Base-by-base conservation (phyloP, 2,797 vertebrate genomes). In the Glossophaga mutica region DNA sequence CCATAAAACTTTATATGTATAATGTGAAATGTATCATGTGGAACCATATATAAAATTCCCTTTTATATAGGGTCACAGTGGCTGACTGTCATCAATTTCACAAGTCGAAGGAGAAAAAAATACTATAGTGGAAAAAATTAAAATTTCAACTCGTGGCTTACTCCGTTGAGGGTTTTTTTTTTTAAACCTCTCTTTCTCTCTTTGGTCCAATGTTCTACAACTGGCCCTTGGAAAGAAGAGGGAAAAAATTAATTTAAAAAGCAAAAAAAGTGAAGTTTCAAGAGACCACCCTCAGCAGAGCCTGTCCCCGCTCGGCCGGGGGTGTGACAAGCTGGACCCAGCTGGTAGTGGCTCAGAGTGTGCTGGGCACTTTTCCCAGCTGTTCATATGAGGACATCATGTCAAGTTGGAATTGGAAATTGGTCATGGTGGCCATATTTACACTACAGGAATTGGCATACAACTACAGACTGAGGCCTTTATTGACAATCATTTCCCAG, bases 1-100 rank as follows among this genome's bases (percentile, higher is more conserved):
- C 68, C 74, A 86, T 96, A 97, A 96, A 94, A 90, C 39, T 95
- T 94, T 86, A 95, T 81, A 82, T 62, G 83, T 62, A 87, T 26
- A 90, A 55, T 68, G 14, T 85, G 92, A 93, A 95, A 95, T 88
- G 85, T 73, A 81, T 68, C 86, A 59, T 34, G 32, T 42, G 39
- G 32, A 90, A 62, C 59, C 68, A 70, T 46, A 96, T 85, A 94
- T 71, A 92, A 97, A 92, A 92, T 74, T 95, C 84, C 29, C n/a
- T 50, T 92, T 94, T 73, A 94, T 90, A 73, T n/a, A n/a, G n/a
- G 48, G 37, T 78, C 71, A 59, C 76, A 91, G 87, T 22, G 12
- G 81, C 62, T n/a, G 24, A 44, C 71, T 87, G 50, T 44, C 89
- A 77, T 87, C 91, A 87, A 77, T 93, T 68, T 85, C 48, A 74